Conservation (phyloP, 1,140 invertebrate genomes). For the Pteromalus puparum region DNA sequence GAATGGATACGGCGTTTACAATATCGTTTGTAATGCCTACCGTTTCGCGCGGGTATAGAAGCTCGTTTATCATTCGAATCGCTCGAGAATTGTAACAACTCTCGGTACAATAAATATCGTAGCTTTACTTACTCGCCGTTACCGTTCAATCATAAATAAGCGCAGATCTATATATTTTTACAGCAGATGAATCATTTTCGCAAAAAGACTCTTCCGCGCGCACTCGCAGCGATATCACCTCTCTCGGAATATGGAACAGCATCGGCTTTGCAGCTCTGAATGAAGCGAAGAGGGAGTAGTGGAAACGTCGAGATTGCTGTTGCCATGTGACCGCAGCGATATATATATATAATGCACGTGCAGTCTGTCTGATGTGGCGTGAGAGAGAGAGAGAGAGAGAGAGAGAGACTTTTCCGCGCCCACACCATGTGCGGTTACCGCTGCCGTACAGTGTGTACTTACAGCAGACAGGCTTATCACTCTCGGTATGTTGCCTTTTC, state of each 20-base stretch:
- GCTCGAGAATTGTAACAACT: not conserved
- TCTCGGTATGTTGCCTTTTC: not conserved
- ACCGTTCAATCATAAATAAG: not conserved
- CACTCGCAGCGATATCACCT: not conserved
- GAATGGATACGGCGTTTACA: not conserved
- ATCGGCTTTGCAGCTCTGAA: slow-evolving; percentile 39
- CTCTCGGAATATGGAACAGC: slow-evolving; percentile 3
- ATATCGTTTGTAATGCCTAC: not conserved
- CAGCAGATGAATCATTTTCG: too few species aligned
- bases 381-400: not conserved
- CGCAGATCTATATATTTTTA: too few species aligned
- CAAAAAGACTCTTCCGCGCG: not conserved
- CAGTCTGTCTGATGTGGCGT: not conserved
- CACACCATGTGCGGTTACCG: not conserved
- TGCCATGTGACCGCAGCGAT: slow-evolving; percentile 64
- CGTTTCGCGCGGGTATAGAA: not conserved
- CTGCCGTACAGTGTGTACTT: not conserved
- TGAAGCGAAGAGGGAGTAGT: slow-evolving; percentile 37
- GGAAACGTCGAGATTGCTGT: slow-evolving; percentile 62
- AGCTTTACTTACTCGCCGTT: not conserved
- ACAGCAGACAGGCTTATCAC: not conserved
- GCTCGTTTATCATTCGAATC: not conserved
- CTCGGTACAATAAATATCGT: not conserved
- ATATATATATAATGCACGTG: not conserved
- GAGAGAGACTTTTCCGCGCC: slow-evolving; percentile 50